Base-by-base conservation (phyloP, 2,797 vertebrate species). In the Myripristis jacobus region DNA sequence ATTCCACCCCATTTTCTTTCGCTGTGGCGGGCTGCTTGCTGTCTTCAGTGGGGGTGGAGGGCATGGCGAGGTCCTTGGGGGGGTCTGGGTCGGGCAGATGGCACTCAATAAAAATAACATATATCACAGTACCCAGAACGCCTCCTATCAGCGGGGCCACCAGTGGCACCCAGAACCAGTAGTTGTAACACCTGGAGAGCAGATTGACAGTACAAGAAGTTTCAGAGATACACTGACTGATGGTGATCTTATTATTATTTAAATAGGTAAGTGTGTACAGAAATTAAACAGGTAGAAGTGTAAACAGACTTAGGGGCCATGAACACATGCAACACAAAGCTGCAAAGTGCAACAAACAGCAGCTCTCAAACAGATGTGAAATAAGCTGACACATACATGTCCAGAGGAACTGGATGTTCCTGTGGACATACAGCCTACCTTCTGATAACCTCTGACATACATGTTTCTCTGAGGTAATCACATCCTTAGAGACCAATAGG, bases 131-230 rank as follows among this genome's bases (percentile, higher is more conserved):
- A 2, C 95, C 96, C 0, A 93, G 3, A 0, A 93, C 5, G 0
- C 81, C 89, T 0, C 96, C 95, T 0, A 95, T 1, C 81, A 87
- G 81, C 0, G 96, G 96, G 1, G 94, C 96, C 70, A 95, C 89
- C 55, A 96, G 0, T 0, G 95, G 96, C 0, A 96, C 93, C 96
- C 96, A 96, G 91, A 96, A 97, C 93, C 94, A 96, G 84, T 93
- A 88, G 69, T 91, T 85, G 62, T 91, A 93, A 72, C 94, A 94
- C 84, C 95, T 96, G 87, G 25, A 60, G 68, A 82, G 3, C 52
- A 29, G 24, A 54, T 13, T 13, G 48, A 75, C 24, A 0, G 4
- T 12, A 58, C 24, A 21, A 77, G 21, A 16, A 2, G 34, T 6
- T 43, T 15, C 21, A 21, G 19, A 6, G 10, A 9, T 4, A 21